phyloP scores from a whole-genome alignment of 2,888 invertebrate species.

The Andrena hattorfiana region DNA sequence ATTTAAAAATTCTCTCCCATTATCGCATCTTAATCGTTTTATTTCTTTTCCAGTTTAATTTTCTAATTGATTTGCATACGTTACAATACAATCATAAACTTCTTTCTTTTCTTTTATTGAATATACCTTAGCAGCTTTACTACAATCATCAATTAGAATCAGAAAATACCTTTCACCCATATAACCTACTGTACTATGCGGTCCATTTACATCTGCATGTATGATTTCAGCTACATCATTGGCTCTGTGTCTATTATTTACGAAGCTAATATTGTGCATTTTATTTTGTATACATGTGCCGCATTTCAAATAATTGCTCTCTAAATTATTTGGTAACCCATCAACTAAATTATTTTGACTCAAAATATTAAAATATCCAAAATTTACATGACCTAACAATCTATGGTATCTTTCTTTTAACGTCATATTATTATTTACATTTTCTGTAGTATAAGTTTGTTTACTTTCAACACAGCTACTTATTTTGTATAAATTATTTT shows the following conservation, averaged over 20 bases:
- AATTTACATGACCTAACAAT: slow-evolving; percentile 63
- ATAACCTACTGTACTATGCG: neutral
- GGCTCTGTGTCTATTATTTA: slow-evolving; percentile 49
- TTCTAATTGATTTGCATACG: slow-evolving; percentile 9
- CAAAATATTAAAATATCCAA: slow-evolving; percentile 55
- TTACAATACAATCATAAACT: neutral
- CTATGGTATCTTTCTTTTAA: slow-evolving; percentile 65
- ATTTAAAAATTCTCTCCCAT: slow-evolving; percentile 29
- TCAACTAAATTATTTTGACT: slow-evolving; percentile 32
- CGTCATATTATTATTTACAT: slow-evolving; percentile 11
- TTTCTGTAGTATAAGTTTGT: slow-evolving; percentile 12
- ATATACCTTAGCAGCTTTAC: slow-evolving; percentile 20
- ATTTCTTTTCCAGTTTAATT: slow-evolving; percentile 19
- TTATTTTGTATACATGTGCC: slow-evolving; percentile 49
- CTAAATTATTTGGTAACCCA: slow-evolving; percentile 45
- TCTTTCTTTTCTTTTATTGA: slow-evolving; percentile 14
- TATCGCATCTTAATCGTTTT: slow-evolving; percentile 16
- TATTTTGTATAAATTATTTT: slow-evolving; percentile 35
- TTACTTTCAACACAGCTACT: slow-evolving; percentile 22
- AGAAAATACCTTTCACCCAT: slow-evolving; percentile 32
- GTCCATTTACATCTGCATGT: slow-evolving; percentile 26
- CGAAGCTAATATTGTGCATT: slow-evolving; percentile 60
- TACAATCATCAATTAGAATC: slow-evolving; percentile 30
- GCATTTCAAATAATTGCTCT: slow-evolving; percentile 38
- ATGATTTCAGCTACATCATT: slow-evolving; percentile 23